A percentile compares a stretch with the other conserved stretches of the same genome.
These are phyloP conservation scores for Erpobdella octoculata DNA, from an alignment of 2,888 invertebrate genomes.

Conservation along the genomic window DNA sequence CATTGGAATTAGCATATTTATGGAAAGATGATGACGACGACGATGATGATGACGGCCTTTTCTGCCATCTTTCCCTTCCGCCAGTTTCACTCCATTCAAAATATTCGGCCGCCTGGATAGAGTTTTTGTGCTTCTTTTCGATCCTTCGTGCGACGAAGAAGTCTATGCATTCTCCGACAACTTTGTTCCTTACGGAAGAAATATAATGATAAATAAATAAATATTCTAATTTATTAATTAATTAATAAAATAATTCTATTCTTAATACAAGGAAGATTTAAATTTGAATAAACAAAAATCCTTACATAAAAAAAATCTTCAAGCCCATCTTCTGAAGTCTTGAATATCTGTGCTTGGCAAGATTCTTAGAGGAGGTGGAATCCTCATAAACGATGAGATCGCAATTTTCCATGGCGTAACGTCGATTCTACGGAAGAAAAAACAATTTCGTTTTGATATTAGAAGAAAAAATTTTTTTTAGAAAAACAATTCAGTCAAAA, in stretches of 20 bases:
- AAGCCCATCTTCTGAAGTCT: constrained; percentile 24
- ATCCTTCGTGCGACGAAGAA: constrained; percentile 11
- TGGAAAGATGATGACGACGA: no score
- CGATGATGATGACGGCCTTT: no score
- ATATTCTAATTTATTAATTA: no score
- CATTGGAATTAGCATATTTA: no score
- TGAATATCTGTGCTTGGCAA: constrained; percentile 12
- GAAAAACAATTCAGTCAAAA: not conserved
- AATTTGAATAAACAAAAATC: not conserved
- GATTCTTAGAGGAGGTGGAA: not conserved
- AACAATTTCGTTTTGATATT: no score
- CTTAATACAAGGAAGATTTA: not conserved
- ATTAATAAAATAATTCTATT: no score
- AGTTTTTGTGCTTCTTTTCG: no score
- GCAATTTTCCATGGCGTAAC: not conserved
- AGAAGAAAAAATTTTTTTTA: constrained; percentile 10
- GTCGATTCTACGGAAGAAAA: no score
- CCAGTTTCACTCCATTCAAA: no score
- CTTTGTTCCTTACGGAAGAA: not conserved
- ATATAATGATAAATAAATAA: not conserved
- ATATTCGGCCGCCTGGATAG: no score
- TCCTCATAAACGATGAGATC: constrained; percentile 16
- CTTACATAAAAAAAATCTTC: not conserved
- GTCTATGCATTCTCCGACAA: constrained; percentile 5
- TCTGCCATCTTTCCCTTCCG: no score